These are phyloP conservation scores for Helobdella robusta DNA, from an alignment of 2,888 invertebrate species.

Conservation along the genomic window DNA sequence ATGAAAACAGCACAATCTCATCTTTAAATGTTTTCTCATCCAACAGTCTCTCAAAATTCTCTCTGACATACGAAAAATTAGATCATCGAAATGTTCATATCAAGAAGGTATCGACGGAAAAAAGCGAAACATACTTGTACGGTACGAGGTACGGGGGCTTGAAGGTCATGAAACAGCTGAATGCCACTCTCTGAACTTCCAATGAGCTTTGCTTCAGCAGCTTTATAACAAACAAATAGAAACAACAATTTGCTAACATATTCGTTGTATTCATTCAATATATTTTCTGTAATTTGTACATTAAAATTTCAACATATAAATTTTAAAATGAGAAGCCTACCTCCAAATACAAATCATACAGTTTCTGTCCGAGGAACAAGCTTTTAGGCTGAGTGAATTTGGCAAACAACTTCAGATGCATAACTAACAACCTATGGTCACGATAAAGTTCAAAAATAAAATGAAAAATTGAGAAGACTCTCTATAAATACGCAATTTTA, in stretches of 20 bases:
- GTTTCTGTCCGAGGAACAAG: conserved; percentile 64
- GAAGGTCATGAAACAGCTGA: conserved; percentile 77
- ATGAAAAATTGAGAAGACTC: background rate
- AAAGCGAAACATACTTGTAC: conserved; percentile 62
- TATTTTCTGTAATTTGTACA: background rate
- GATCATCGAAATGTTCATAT: conserved; percentile 5
- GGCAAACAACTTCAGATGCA: conserved; percentile 55
- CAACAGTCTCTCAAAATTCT: conserved; percentile 67
- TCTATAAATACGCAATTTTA: background rate
- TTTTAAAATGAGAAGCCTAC: conserved; percentile 33
- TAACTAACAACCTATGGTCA: conserved; percentile 31
- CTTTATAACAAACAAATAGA: conserved; percentile 59
- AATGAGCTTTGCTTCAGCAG: conserved; percentile 69
- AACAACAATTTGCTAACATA: background rate
- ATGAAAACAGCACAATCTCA: conserved; percentile 69
- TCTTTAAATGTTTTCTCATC: conserved; percentile 79
- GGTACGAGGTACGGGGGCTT: conserved; percentile 67
- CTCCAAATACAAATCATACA: conserved; percentile 55
- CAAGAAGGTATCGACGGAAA: too few species aligned
- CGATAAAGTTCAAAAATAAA: too few species aligned
- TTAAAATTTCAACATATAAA: background rate
- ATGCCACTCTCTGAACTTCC: conserved; percentile 70
- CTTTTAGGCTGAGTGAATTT: conserved; percentile 72
- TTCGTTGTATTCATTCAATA: background rate
- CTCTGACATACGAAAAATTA: conserved; percentile 49